These are phyloP conservation scores for Tipula helvola DNA, from an alignment of 2,888 invertebrate species.

Conservation along the genomic window DNA sequence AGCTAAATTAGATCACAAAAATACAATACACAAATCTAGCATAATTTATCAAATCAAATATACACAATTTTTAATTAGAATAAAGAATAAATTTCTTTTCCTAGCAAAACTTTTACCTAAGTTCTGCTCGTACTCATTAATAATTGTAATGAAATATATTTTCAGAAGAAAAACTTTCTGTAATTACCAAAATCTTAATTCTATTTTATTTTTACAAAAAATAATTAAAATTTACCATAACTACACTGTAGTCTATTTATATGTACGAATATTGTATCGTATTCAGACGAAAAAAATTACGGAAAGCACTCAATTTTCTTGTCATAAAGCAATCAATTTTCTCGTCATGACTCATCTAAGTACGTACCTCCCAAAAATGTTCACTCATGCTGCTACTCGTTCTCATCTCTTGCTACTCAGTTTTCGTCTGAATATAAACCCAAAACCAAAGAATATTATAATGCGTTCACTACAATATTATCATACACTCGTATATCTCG, in stretches of 20 bases:
- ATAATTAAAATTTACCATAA: background rate
- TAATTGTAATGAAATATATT: background rate
- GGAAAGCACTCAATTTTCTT: background rate
- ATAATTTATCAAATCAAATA: background rate
- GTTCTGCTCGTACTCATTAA: background rate
- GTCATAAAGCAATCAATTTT: background rate
- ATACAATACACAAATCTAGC: background rate
- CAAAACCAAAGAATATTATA: background rate
- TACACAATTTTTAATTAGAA: background rate
- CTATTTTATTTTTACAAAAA: background rate
- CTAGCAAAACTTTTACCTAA: background rate
- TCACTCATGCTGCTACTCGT: background rate
- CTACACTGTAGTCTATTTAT: background rate
- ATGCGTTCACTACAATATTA: background rate
- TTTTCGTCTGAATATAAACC: background rate
- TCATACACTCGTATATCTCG: background rate
- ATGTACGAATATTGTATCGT: background rate
- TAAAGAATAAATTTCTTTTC: background rate
- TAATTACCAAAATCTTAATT: background rate
- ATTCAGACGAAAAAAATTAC: background rate
- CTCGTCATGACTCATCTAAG: background rate
- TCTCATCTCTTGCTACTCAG: no score
- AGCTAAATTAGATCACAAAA: background rate
- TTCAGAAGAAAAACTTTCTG: background rate
- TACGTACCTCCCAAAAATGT: background rate